Conservation (phyloP, 2,888 invertebrate genomes). For the Tribolium freemani region DNA sequence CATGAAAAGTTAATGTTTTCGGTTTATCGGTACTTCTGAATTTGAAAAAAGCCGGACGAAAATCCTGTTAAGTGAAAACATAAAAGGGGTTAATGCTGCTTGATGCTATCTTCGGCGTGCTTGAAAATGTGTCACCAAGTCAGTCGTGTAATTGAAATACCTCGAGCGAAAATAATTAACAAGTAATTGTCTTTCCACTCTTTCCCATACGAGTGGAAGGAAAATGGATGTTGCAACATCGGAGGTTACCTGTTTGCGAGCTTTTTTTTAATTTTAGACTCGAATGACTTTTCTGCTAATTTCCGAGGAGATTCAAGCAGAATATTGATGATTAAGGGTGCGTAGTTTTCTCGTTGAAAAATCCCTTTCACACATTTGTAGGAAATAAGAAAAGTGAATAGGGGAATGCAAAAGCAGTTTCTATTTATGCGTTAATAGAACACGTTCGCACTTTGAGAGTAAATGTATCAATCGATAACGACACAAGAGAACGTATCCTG, state of each 20-base stretch:
- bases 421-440: not conserved
- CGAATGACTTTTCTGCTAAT: not conserved
- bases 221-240: constrained; percentile 7
- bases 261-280: not conserved
- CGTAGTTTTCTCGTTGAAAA: not conserved
- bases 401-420: not conserved
- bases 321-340: not conserved
- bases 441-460: not conserved
- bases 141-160: constrained; percentile 57
- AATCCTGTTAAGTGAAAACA: constrained; percentile 2
- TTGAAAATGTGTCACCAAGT: constrained; percentile 56
- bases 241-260: not conserved
- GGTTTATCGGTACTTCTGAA: not conserved
- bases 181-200: constrained; percentile 38
- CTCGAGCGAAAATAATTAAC: constrained; percentile 55
- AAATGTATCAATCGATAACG: not conserved
- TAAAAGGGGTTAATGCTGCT: not conserved
- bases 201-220: not conserved
- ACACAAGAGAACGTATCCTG: not conserved
- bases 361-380: not conserved
- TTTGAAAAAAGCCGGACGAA: not conserved
- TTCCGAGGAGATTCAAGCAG: not conserved
- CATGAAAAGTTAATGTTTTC: constrained; percentile 1
- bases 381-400: not conserved
- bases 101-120: not conserved